Evolutionary conservation across 2,888 invertebrate species (phyloP).

Genomic region (Drosophila ezoana): DNA sequence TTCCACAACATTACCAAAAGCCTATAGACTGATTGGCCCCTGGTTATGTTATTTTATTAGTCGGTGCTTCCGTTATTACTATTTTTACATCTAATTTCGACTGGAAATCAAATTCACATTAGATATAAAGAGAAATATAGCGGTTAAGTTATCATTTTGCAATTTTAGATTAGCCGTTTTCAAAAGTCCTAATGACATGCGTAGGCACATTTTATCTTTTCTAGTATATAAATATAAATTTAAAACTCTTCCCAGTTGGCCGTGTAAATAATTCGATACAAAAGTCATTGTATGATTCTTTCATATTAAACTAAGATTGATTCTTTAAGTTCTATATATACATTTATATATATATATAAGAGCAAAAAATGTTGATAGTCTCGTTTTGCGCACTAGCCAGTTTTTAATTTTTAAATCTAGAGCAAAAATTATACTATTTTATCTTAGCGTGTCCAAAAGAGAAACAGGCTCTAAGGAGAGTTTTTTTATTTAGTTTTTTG

Average conservation of each 20-base stretch:
- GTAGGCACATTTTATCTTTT: not conserved
- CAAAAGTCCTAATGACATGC: constrained; percentile 9
- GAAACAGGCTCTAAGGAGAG: not conserved
- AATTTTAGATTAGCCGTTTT: constrained; percentile 35
- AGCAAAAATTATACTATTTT: constrained; percentile 7
- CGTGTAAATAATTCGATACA: constrained; percentile 54
- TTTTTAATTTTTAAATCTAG: constrained; percentile 9
- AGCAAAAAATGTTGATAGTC: constrained; percentile 18
- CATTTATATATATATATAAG: constrained; percentile 15
- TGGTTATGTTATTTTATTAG: constrained; percentile 22
- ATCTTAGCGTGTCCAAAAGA: constrained; percentile 6
- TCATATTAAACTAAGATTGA: constrained; percentile 42
- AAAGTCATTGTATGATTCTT: constrained; percentile 34
- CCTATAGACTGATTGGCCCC: constrained; percentile 85
- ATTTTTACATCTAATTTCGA: constrained; percentile 39
- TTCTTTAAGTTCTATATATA: constrained; percentile 44
- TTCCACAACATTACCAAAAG: constrained; percentile 94
- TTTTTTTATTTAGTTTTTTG: not conserved
- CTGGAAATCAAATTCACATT: constrained; percentile 50
- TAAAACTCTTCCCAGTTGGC: constrained; percentile 14
- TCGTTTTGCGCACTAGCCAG: constrained; percentile 25
- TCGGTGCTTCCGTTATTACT: constrained; percentile 52
- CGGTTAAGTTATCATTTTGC: constrained; percentile 29
- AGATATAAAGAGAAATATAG: constrained; percentile 28
- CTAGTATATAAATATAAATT: constrained; percentile 28